These are phyloP conservation scores for Tauraco hartlaubi DNA, from an alignment of 2,797 vertebrate species.

Conservation along the genomic window DNA sequence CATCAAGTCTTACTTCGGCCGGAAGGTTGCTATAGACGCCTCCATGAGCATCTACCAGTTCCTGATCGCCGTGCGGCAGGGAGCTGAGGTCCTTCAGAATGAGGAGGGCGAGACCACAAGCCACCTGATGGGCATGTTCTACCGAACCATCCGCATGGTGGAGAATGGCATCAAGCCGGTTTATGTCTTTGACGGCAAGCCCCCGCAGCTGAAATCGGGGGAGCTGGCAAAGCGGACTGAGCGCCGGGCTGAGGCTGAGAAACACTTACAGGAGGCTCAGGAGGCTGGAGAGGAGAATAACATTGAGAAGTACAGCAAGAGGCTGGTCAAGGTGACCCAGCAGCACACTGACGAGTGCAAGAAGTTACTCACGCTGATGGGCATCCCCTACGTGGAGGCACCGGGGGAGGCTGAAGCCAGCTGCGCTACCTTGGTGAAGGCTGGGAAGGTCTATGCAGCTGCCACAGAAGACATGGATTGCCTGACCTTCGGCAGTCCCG, in stretches of 20 bases:
- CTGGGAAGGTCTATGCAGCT: conserved; percentile 92
- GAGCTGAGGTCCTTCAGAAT: conserved; percentile 92
- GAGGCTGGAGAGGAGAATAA: conserved; percentile 90
- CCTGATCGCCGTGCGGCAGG: conserved; percentile 95
- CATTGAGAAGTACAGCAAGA: conserved; percentile 94
- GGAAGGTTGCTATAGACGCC: conserved; percentile 97
- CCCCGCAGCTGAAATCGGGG: conserved; percentile 92
- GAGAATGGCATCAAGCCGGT: conserved; percentile 96
- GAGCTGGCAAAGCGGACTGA: conserved; percentile 94
- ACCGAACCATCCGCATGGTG: conserved; percentile 96
- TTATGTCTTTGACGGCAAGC: conserved; percentile 97
- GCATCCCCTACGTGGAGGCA: conserved; percentile 93
- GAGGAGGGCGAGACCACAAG: conserved; percentile 97
- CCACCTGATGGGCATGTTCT: conserved; percentile 98
- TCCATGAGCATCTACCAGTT: conserved; percentile 99
- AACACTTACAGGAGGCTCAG: conserved; percentile 91
- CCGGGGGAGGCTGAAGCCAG: conserved; percentile 97
- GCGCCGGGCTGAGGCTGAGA: conserved; percentile 93
- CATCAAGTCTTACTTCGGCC: conserved; percentile 95
- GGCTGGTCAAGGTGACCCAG: conserved; percentile 94
- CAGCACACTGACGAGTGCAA: conserved; percentile 97
- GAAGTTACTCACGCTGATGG: conserved; percentile 91
- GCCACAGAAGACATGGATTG: conserved; percentile 99
- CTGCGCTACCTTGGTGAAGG: conserved; percentile 93
- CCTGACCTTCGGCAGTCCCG: conserved; percentile 93